phyloP scores from a whole-genome alignment of 1,140 invertebrate genomes.

The Brachionus calyciflorus region DNA sequence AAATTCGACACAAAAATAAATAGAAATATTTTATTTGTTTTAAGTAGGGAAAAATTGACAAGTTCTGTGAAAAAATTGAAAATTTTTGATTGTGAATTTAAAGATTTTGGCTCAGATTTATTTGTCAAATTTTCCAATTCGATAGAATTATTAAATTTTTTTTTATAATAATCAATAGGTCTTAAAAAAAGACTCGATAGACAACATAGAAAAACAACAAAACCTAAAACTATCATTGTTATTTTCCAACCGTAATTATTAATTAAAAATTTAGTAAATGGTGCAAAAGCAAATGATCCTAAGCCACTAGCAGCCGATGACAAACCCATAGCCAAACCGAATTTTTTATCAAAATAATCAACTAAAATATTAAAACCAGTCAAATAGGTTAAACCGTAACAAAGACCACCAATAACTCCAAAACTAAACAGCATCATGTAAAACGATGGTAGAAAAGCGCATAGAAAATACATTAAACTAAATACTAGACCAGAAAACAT shows the following conservation, averaged over 20 bases:
- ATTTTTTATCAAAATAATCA: conserved; percentile 86
- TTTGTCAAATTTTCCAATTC: background rate
- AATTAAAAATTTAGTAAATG: conserved; percentile 52
- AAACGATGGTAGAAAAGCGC: conserved; percentile 74
- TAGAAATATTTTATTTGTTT: conserved; percentile 76
- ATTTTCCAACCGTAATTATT: conserved; percentile 54
- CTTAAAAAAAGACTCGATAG: background rate
- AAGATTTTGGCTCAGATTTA: background rate
- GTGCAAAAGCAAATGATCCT: conserved; percentile 56
- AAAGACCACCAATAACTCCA: conserved; percentile 75
- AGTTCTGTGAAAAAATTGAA: conserved; percentile 69
- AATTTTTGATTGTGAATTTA: background rate
- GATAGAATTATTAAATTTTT: background rate
- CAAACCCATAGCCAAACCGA: conserved; percentile 85
- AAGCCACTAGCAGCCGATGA: conserved; percentile 63
- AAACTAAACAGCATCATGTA: conserved; percentile 77
- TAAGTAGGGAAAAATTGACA: conserved; percentile 77
- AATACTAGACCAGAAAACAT: conserved; percentile 78
- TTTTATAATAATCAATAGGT: background rate
- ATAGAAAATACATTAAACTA: conserved; percentile 72
- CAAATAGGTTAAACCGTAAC: background rate
- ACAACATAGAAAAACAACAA: background rate
- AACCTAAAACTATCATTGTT: conserved; percentile 6
- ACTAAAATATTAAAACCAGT: conserved; percentile 78
- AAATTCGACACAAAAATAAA: conserved; percentile 89